Base-by-base conservation (phyloP, 2,888 invertebrate species). In the Amblyjoppa proteus region DNA sequence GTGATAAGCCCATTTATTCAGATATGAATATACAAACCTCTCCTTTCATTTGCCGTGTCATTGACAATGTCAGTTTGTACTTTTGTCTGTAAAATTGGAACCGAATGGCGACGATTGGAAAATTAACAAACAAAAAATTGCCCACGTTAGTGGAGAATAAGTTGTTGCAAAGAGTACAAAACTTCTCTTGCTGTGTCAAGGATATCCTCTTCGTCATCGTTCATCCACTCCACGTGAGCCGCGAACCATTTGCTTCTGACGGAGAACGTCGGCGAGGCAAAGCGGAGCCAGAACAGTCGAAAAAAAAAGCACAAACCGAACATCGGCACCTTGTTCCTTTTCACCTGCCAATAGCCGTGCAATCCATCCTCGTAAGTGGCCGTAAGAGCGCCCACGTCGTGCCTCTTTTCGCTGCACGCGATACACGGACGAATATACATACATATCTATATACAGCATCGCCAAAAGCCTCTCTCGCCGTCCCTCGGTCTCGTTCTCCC, bases 211-310 rank as follows among this genome's bases (percentile, higher is more conserved):
- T 20, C 20, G 20, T 20, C 20, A 20, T 0, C 20, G 20, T 20
- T 20, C 20, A 20, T 20, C 20, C 20, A 20, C 20, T 20, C 20
- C 20, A 20, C 20, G 20, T 20, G 20, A 20, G 20, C 20, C 20
- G 20, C 83, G 85, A 41, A 88, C 87, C 90, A 88, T 90, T 91
- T 85, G 91, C 91, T 92, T 90, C 91, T 91, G 91, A 91, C 92
- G 85, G 71, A 88, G 85, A 82, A 79, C 66, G 75, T 76, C 82
- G 85, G 70, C 78, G 75, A 74, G 81, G 77, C 81, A 78, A 81
- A 85, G 76, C 58, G 70, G 61, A 79, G 70, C 69, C 13, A 81
- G 51, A 68, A 13, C 16, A 58, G 28, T 28, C 9, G 20, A 41
- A 69, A 25, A 69, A 69, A 38, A 68, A 34, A 34, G 34, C 34